Evolutionary conservation across 2,888 invertebrate genomes (phyloP).

Genomic region (Orthonychiurus folsomi): DNA sequence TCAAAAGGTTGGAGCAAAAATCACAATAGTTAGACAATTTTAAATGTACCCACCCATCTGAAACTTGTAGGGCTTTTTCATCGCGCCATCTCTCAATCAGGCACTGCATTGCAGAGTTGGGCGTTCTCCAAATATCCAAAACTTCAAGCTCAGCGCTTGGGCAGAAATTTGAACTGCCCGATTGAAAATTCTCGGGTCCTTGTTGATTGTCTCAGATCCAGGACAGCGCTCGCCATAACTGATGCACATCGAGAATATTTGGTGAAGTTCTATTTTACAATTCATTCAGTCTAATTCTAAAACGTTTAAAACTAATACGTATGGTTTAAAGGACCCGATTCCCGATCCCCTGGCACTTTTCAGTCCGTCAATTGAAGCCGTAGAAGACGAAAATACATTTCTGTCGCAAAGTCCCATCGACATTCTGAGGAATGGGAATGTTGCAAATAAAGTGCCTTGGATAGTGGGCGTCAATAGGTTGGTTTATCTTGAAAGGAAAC

Average conservation of each 20-base stretch:
- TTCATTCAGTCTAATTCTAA: too few relatives aligned
- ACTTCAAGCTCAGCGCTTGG: not conserved
- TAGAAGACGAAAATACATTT: not conserved
- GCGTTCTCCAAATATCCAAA: not conserved
- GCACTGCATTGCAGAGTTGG: not conserved
- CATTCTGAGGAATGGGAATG: not conserved
- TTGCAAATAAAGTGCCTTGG: slow-evolving; percentile 17
- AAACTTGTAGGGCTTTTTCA: not conserved
- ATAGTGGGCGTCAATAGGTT: slow-evolving; percentile 28
- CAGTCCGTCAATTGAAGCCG: not conserved
- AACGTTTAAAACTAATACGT: not conserved
- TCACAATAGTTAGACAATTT: not conserved
- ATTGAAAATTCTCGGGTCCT: not conserved
- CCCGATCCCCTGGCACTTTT: not conserved
- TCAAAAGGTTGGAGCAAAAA: slow-evolving; percentile 1
- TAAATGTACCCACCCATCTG: not conserved
- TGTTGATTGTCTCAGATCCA: not conserved
- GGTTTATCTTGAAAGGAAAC: too few relatives aligned
- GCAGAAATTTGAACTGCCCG: not conserved
- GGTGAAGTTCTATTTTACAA: too few relatives aligned
- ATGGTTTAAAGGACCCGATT: not conserved
- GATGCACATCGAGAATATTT: not conserved
- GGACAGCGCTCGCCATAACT: not conserved
- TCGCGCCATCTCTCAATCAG: not conserved
- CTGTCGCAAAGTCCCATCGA: not conserved